A percentile compares a stretch with the other conserved stretches of the same genome.
phyloP scores from a whole-genome alignment of 2,797 vertebrate genomes.

The Spizella passerina region DNA sequence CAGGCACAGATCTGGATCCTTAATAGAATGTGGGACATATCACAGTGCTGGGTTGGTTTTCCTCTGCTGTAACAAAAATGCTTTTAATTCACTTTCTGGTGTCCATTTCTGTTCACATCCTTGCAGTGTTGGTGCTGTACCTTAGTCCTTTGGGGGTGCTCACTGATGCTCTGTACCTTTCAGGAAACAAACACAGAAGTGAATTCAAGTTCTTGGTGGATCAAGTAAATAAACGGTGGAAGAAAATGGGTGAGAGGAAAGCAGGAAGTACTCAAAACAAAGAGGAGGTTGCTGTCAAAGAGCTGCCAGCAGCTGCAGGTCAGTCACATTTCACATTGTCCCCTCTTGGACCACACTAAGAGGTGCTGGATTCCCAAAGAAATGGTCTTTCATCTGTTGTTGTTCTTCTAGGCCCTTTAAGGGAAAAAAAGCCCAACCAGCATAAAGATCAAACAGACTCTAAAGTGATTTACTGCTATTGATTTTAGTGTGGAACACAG shows the following conservation, averaged over 20 bases:
- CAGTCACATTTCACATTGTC: background rate
- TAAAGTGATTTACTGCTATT: background rate
- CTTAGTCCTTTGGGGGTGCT: background rate
- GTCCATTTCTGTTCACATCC: background rate
- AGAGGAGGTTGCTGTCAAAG: background rate
- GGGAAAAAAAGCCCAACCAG: background rate
- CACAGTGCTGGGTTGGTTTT: background rate
- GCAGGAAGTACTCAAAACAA: background rate
- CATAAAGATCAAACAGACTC: background rate
- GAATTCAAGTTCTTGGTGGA: constrained; percentile 76
- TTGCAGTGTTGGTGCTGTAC: rapidly evolving
- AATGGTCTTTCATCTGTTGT: background rate
- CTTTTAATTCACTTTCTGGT: background rate
- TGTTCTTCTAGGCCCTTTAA: background rate
- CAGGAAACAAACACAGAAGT: constrained; percentile 75
- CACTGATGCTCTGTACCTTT: constrained; percentile 15
- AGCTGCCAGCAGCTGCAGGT: constrained; percentile 38
- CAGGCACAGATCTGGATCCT: rapidly evolving
- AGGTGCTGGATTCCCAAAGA: background rate
- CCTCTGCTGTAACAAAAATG: background rate
- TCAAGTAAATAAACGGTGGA: constrained; percentile 72
- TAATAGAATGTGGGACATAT: background rate
- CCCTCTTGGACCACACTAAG: background rate
- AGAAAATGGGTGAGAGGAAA: constrained; percentile 35
- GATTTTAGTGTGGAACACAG: background rate